Conservation (phyloP, 2,888 invertebrate species). For the Parnassius apollo region DNA sequence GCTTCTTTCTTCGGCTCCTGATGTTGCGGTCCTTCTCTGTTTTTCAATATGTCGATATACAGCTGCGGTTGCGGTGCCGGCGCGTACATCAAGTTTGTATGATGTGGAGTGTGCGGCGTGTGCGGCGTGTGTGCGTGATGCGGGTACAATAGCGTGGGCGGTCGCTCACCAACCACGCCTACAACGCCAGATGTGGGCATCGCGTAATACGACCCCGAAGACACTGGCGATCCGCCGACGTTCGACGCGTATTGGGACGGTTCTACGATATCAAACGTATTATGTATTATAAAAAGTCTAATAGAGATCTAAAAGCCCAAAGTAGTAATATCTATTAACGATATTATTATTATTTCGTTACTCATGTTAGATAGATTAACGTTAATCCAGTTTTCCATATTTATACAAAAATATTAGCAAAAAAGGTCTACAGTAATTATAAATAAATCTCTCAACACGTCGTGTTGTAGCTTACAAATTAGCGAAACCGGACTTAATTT, state of each 20-base stretch:
- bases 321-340: no score
- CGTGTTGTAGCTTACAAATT: no score
- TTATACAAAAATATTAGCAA: no score
- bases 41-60: slow-evolving; percentile 71
- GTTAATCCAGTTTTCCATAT: no score
- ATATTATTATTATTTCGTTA: no score
- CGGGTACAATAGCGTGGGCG: slow-evolving; percentile 68
- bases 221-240: slow-evolving; percentile 55
- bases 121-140: slow-evolving; percentile 66
- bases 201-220: slow-evolving; percentile 62
- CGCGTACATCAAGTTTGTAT: slow-evolving; percentile 60
- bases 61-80: slow-evolving; percentile 67
- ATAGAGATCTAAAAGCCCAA: no score
- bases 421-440: no score
- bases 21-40: slow-evolving; percentile 62
- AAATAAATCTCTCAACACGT: no score
- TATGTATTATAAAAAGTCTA: no score
- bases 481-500: no score
- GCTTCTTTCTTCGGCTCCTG: slow-evolving; percentile 64
- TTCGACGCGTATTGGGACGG: slow-evolving; percentile 67
- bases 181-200: slow-evolving; percentile 70
- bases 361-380: no score
- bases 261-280: slow-evolving; percentile 39
- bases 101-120: slow-evolving; percentile 60
- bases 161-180: slow-evolving; percentile 63